These are phyloP conservation scores for Neodiprion virginianus DNA, from an alignment of 1,140 invertebrate genomes.

Conservation along the genomic window DNA sequence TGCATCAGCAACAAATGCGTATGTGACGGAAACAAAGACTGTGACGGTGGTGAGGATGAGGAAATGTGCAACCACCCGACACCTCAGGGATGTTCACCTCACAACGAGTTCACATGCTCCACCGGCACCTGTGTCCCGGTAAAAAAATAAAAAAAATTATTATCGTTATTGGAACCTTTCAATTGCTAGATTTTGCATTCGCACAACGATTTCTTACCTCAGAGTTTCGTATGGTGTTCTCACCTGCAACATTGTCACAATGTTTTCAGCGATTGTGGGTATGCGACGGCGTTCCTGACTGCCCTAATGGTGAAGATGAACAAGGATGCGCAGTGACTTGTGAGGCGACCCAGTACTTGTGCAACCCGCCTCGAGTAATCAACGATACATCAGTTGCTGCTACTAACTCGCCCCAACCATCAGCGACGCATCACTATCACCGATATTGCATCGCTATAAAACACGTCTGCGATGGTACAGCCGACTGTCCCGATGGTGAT, in stretches of 20 bases:
- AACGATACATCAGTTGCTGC: conserved; percentile 60
- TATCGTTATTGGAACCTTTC: neutral
- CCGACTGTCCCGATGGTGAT: conserved; percentile 77
- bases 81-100: conserved; percentile 66
- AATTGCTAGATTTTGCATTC: neutral
- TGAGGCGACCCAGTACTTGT: conserved; percentile 76
- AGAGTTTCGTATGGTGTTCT: no score
- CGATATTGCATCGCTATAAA: conserved; percentile 74
- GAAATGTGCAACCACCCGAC: conserved; percentile 70
- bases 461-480: conserved; percentile 78
- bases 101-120: conserved; percentile 73
- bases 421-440: conserved; percentile 26
- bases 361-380: conserved; percentile 52
- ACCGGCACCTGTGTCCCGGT: conserved; percentile 77
- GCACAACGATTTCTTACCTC: no score
- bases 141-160: conserved; percentile 40
- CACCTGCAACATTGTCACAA: neutral
- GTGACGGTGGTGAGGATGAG: conserved; percentile 83
- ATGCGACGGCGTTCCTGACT: conserved; percentile 87
- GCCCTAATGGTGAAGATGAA: conserved; percentile 85
- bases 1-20: conserved; percentile 79
- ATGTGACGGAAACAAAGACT: conserved; percentile 86
- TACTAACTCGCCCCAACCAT: conserved; percentile 25
- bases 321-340: conserved; percentile 73
- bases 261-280: conserved; percentile 74